Evolutionary conservation across 2,888 invertebrate genomes (phyloP).

Genomic region (Carterocephalus palaemon): DNA sequence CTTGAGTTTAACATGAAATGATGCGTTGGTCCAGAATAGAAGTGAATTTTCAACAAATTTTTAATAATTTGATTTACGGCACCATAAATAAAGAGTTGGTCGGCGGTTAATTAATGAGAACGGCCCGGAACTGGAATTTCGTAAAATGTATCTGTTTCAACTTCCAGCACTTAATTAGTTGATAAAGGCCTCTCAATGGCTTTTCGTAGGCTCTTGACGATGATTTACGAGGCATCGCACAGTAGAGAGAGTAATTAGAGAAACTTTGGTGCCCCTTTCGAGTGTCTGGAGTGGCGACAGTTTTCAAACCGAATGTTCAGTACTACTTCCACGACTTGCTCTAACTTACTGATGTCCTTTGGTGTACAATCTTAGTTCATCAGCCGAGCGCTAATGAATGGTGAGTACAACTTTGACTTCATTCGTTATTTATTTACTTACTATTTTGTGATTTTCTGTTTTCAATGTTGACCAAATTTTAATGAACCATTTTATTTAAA

Average conservation of each 20-base stretch:
- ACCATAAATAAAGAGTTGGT: conserved; percentile 21
- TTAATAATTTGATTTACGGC: conserved; percentile 20
- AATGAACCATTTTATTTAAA: no score
- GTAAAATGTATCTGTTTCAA: conserved; percentile 25
- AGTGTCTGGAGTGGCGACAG: background rate
- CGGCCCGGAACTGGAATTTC: conserved; percentile 14
- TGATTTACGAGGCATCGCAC: conserved; percentile 26
- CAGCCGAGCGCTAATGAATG: no score
- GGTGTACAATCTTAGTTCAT: no score
- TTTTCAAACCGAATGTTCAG: conserved; percentile 2
- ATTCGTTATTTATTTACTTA: no score
- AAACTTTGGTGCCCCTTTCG: conserved; percentile 20
- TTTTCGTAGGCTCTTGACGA: conserved; percentile 16
- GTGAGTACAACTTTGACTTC: no score
- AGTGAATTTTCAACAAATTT: no score
- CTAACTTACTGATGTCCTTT: no score
- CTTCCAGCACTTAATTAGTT: conserved; percentile 27
- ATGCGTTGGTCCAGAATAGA: no score
- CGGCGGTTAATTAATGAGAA: conserved; percentile 21
- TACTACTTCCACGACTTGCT: no score
- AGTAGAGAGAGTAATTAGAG: conserved; percentile 21
- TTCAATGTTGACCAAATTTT: no score
- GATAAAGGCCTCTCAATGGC: conserved; percentile 24
- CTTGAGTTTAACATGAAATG: no score
- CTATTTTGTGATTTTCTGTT: no score